Percentiles rank a stretch among this genome's conserved stretches.
Conservation (phyloP, 2,797 vertebrate genomes). For the Dallia pectoralis region DNA sequence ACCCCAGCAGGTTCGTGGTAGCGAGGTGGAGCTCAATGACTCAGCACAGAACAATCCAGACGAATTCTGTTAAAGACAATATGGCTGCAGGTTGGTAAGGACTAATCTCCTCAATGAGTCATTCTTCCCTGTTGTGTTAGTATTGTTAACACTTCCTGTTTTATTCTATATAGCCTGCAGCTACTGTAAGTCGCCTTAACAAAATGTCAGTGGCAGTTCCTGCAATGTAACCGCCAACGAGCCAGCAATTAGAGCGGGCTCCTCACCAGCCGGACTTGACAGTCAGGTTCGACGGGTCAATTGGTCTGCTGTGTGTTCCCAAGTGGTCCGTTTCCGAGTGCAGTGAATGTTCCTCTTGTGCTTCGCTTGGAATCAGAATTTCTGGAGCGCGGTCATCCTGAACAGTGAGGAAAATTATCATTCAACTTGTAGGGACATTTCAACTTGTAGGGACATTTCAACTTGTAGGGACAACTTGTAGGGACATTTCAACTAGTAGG, state of each 20-base stretch:
- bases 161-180: neutral
- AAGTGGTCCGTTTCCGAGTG: conserved; percentile 63
- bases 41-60: conserved; percentile 18
- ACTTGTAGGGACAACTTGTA: no score
- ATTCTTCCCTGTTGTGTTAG: conserved; percentile 5
- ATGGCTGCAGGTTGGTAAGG: conserved; percentile 11
- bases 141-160: conserved; percentile 14
- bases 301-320: conserved; percentile 62
- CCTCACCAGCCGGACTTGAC: conserved; percentile 80
- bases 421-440: conserved; percentile 10
- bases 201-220: neutral
- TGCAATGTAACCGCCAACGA: neutral
- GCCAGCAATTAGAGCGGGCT: neutral
- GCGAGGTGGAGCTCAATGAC: conserved; percentile 16
- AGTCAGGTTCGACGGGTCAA: conserved; percentile 59
- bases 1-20: conserved; percentile 22
- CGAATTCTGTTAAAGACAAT: neutral
- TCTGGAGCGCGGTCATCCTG: conserved; percentile 78
- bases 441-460: no score
- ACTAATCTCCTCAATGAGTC: conserved; percentile 6
- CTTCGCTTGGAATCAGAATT: conserved; percentile 60
- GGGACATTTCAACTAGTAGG: no score
- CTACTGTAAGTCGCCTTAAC: neutral
- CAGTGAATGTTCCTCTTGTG: conserved; percentile 51
- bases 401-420: neutral